Evolutionary conservation across 2,888 invertebrate genomes (phyloP).

Genomic region (Drosophila atroscutellata): DNA sequence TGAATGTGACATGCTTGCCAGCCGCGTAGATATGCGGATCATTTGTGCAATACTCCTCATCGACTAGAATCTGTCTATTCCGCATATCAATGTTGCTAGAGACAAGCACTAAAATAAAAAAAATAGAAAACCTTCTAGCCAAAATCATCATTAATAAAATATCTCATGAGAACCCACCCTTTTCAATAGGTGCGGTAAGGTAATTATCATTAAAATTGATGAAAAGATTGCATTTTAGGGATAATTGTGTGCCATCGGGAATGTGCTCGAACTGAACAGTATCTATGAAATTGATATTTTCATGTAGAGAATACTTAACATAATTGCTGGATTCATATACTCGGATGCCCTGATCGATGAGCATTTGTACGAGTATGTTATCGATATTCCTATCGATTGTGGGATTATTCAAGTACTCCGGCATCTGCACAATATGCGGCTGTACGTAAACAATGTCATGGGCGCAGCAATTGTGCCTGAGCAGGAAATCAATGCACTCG

Average conservation of each 20-base stretch:
- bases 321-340: conserved; percentile 48
- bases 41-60: conserved; percentile 64
- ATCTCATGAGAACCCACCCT: conserved; percentile 7
- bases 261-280: conserved; percentile 51
- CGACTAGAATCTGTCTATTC: conserved; percentile 50
- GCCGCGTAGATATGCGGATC: conserved; percentile 70
- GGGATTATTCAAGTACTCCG: conserved; percentile 55
- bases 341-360: conserved; percentile 64
- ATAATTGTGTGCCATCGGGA: conserved; percentile 12
- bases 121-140: not conserved
- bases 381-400: conserved; percentile 62
- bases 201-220: conserved; percentile 61
- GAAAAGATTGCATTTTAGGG: conserved; percentile 70
- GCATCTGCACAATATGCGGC: conserved; percentile 22
- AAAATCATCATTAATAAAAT: not conserved
- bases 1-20: conserved; percentile 55
- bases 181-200: conserved; percentile 18
- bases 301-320: conserved; percentile 24
- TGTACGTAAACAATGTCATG: conserved; percentile 60
- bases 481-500: conserved; percentile 75
- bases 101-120: conserved; percentile 32
- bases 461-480: conserved; percentile 61
- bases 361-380: conserved; percentile 59
- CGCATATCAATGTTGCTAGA: conserved; percentile 32
- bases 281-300: conserved; percentile 40